A percentile compares a stretch with the other conserved stretches of the same genome.
phyloP scores from a whole-genome alignment of 1,140 invertebrate species.

The Eumaeus atala region DNA sequence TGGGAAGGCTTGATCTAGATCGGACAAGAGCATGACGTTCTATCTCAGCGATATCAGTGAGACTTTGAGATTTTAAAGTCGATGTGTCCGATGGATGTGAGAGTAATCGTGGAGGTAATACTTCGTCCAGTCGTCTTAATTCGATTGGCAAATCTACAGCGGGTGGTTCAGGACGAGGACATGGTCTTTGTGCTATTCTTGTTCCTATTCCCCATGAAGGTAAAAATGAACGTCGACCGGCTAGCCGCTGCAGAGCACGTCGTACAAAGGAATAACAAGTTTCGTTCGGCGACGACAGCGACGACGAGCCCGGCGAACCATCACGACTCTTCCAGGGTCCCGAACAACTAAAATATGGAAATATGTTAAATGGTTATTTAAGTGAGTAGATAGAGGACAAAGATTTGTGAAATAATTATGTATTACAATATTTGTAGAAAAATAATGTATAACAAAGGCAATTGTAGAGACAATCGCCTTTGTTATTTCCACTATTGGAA shows the following conservation, averaged over 20 bases:
- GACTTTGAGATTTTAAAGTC: constrained; percentile 84
- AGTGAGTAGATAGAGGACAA: constrained; percentile 2
- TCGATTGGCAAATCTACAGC: constrained; percentile 88
- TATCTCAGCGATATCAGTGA: constrained; percentile 85
- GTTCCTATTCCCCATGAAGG: constrained; percentile 81
- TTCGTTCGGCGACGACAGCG: constrained; percentile 92
- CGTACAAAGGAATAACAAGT: constrained; percentile 95
- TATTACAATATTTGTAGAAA: too few species aligned
- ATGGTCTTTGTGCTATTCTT: constrained; percentile 72
- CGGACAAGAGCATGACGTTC: constrained; percentile 81
- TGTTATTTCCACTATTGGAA: too few species aligned
- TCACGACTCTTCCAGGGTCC: constrained; percentile 66
- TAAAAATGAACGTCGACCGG: constrained; percentile 87
- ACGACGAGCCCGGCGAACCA: constrained; percentile 86
- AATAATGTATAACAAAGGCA: too few species aligned
- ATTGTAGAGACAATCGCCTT: too few species aligned
- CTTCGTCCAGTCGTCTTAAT: constrained; percentile 87
- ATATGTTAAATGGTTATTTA: constrained; percentile 8
- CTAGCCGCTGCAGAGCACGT: constrained; percentile 89
- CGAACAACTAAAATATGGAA: constrained; percentile 34
- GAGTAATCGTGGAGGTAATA: constrained; percentile 63
- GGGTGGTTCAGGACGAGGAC: constrained; percentile 70
- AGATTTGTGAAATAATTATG: too few species aligned
- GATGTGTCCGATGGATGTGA: constrained; percentile 73
- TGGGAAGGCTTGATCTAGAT: constrained; percentile 84